Percentiles rank a stretch among this genome's conserved stretches.
These are phyloP conservation scores for Dysdera silvatica DNA, from an alignment of 1,140 invertebrate species.

Conservation along the genomic window DNA sequence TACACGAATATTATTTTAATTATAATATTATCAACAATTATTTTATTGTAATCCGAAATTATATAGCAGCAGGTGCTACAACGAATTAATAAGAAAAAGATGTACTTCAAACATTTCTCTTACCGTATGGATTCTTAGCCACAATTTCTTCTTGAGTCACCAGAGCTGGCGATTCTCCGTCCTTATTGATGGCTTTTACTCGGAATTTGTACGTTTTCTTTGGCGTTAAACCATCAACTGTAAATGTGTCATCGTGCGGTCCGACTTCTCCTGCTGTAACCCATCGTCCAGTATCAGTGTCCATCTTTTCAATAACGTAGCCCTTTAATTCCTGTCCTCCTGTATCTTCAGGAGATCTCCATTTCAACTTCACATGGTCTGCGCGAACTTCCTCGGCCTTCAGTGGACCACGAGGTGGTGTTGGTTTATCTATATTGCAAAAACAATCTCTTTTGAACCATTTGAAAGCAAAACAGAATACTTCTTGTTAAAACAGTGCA, in stretches of 20 bases:
- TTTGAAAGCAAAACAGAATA: background rate
- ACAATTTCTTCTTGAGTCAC: slow-evolving; percentile 72
- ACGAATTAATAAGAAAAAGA: too few species aligned
- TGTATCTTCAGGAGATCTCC: slow-evolving; percentile 88
- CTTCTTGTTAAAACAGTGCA: background rate
- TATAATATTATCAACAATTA: too few species aligned
- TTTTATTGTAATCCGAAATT: too few species aligned
- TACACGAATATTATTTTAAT: too few species aligned
- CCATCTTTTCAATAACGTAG: slow-evolving; percentile 96
- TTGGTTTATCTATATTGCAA: slow-evolving; percentile 80
- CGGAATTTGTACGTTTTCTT: slow-evolving; percentile 98
- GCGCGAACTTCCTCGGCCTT: slow-evolving; percentile 76
- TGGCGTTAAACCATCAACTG: slow-evolving; percentile 86
- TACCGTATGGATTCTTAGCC: slow-evolving; percentile 42
- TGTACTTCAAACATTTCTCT: too few species aligned
- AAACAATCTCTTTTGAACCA: slow-evolving; percentile 38
- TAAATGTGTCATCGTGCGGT: slow-evolving; percentile 68
- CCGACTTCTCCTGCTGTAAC: slow-evolving; percentile 77
- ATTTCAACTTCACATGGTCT: slow-evolving; percentile 86
- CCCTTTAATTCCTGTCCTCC: slow-evolving; percentile 88
- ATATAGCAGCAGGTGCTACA: too few species aligned
- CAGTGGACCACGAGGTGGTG: slow-evolving; percentile 73
- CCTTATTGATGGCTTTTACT: slow-evolving; percentile 96
- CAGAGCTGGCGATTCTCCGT: slow-evolving; percentile 92
- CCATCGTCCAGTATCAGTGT: slow-evolving; percentile 80